phyloP scores from a whole-genome alignment of 2,113 vertebrate genomes.

The Corythornis cristatus region DNA sequence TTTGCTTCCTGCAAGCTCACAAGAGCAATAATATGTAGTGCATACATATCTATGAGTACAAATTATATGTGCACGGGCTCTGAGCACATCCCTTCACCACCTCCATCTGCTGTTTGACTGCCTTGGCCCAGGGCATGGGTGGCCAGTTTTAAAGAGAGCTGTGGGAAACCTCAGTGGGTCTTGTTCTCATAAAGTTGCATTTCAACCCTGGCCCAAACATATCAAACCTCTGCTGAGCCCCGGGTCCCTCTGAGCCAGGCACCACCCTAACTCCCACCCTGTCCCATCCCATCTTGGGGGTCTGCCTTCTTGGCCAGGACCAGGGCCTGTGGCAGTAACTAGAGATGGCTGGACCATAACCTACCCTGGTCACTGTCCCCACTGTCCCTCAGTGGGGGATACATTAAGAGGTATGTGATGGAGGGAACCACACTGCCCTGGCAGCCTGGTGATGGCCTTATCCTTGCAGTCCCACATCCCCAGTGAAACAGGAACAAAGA shows the following conservation, averaged over 20 bases:
- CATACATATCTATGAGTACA: not conserved
- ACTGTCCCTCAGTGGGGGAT: fast-evolving
- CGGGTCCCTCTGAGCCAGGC: not conserved
- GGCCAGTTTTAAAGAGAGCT: not conserved
- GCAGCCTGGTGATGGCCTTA: not conserved
- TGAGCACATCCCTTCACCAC: not conserved
- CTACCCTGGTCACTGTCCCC: fast-evolving
- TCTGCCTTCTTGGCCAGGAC: fast-evolving
- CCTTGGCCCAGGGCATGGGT: fast-evolving
- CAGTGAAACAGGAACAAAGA: not conserved
- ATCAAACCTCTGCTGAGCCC: not conserved
- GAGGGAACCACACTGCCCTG: fast-evolving
- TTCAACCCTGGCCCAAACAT: not conserved
- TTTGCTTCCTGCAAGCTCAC: not conserved
- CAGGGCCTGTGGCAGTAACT: fast-evolving
- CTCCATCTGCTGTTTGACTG: not conserved
- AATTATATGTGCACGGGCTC: not conserved
- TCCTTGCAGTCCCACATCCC: fast-evolving
- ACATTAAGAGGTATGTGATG: not conserved
- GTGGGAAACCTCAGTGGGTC: not conserved
- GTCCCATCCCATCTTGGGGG: fast-evolving
- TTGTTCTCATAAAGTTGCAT: not conserved
- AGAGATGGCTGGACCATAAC: not conserved
- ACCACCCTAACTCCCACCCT: fast-evolving
- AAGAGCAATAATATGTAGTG: not conserved